Evolutionary conservation across 2,797 vertebrate species (phyloP).

Genomic region (Leucoraja ocellata): DNA sequence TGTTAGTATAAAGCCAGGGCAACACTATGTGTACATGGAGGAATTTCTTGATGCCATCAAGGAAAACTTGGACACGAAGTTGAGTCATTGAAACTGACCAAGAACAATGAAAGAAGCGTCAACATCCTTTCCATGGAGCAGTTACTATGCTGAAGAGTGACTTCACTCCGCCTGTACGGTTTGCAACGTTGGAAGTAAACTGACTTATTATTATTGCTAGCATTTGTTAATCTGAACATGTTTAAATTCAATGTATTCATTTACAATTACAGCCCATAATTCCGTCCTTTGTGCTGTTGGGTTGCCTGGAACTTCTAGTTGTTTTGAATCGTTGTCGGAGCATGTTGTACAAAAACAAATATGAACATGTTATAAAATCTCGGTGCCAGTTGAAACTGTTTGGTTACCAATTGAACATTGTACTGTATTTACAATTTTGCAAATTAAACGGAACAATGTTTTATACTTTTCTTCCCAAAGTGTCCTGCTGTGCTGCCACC

Average conservation of each 20-base stretch:
- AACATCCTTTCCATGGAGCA: not conserved
- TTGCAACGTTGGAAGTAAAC: not conserved
- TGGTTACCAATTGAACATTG: conserved; percentile 3
- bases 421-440: not conserved
- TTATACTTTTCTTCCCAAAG: not conserved
- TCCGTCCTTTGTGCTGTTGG: not conserved
- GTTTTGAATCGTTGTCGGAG: not conserved
- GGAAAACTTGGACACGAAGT: conserved; percentile 23
- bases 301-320: not conserved
- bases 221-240: not conserved
- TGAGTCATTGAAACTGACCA: conserved; percentile 8
- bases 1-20: conserved; percentile 18
- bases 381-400: conserved; percentile 13
- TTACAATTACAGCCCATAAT: not conserved
- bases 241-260: not conserved
- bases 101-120: conserved; percentile 1
- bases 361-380: not conserved
- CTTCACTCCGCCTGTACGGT: not conserved
- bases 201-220: not conserved
- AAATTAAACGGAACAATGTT: not conserved
- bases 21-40: conserved; percentile 28
- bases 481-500: not conserved
- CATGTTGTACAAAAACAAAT: not conserved
- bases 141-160: not conserved
- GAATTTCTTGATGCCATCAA: conserved; percentile 34